Evolutionary conservation across 2,797 vertebrate genomes (phyloP).

Genomic region (Acrossocheilus wenchowensis): DNA sequence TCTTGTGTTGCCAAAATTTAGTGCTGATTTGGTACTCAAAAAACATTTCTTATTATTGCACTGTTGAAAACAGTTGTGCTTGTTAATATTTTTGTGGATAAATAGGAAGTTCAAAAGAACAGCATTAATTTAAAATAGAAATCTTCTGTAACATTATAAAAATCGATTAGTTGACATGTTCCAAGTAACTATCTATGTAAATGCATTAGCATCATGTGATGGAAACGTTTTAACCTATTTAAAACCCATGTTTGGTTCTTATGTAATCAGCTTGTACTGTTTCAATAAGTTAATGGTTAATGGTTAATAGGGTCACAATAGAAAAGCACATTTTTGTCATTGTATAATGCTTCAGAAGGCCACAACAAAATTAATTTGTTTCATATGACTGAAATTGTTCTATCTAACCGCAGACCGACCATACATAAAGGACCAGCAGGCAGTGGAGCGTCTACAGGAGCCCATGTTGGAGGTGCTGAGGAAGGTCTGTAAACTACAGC

Average conservation of each 20-base stretch:
- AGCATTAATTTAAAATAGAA: neutral
- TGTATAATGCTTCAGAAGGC: neutral
- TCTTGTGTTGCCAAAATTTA: too few relatives aligned
- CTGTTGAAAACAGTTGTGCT: neutral
- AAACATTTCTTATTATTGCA: neutral
- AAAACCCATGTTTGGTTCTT: neutral
- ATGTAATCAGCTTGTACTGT: neutral
- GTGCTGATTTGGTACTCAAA: neutral
- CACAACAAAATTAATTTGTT: neutral
- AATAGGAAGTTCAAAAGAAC: neutral
- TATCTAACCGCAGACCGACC: slow-evolving; percentile 82
- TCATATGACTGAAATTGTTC: neutral
- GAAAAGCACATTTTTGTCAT: neutral
- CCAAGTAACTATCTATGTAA: neutral
- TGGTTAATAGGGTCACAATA: neutral
- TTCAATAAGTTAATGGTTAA: neutral
- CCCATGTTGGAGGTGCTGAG: slow-evolving; percentile 88
- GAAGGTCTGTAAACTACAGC: slow-evolving; percentile 88
- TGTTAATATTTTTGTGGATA: neutral
- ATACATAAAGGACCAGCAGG: slow-evolving; percentile 89
- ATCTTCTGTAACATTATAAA: neutral
- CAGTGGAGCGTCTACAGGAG: slow-evolving; percentile 94
- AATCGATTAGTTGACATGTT: neutral
- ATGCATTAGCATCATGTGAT: neutral
- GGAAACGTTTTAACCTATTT: neutral